Conservation (phyloP, 1,140 invertebrate species). For the Bombus difficillimus region DNA sequence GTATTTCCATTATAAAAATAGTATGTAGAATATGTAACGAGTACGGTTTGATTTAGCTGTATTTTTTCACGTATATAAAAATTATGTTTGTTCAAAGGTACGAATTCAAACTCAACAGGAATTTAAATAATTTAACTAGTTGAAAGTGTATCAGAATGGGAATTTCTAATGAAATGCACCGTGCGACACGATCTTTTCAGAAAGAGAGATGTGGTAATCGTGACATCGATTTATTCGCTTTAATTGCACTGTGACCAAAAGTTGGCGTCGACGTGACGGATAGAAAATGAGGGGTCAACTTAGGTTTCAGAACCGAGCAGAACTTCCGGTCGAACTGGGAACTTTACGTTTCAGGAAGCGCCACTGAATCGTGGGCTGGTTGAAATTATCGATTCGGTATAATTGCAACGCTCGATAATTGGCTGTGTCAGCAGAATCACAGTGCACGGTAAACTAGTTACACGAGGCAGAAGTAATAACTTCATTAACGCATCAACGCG, state of each 20-base stretch:
- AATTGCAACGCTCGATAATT: conserved; percentile 62
- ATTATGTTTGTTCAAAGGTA: too few relatives aligned
- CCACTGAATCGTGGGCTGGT: conserved; percentile 1
- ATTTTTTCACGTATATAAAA: too few relatives aligned
- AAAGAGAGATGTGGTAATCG: background rate
- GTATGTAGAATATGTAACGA: too few relatives aligned
- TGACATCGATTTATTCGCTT: background rate
- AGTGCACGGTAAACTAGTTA: conserved; percentile 53
- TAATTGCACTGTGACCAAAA: conserved; percentile 2
- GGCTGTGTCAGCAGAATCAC: conserved; percentile 50
- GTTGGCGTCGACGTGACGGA: conserved; percentile 10
- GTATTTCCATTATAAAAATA: too few relatives aligned
- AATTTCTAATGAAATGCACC: too few relatives aligned
- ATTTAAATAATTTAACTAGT: too few relatives aligned
- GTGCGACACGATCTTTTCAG: background rate
- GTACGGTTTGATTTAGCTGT: too few relatives aligned
- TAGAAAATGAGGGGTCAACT: conserved; percentile 27
- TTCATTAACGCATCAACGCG: conserved; percentile 66
- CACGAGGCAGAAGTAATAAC: conserved; percentile 59
- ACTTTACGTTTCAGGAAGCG: conserved; percentile 29
- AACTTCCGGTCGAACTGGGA: conserved; percentile 12
- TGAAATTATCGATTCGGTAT: conserved; percentile 62
- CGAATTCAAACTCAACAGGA: too few relatives aligned
- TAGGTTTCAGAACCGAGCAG: background rate
- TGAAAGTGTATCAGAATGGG: too few relatives aligned